phyloP scores from a whole-genome alignment of 2,113 vertebrate species.

The Nycticorax nycticorax region DNA sequence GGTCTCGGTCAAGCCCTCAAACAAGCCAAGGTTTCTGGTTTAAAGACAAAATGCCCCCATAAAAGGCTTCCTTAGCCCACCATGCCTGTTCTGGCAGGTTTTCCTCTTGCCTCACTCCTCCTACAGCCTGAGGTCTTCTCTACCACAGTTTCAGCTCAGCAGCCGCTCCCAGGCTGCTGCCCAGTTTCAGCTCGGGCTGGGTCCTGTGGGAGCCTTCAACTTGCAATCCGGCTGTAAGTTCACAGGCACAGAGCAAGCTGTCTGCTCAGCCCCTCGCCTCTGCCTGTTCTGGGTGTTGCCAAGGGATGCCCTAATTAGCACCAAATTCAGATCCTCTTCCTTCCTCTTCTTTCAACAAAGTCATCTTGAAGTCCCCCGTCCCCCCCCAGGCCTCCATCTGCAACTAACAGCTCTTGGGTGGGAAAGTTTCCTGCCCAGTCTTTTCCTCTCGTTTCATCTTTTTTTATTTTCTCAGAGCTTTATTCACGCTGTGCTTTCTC shows the following conservation, averaged over 20 bases:
- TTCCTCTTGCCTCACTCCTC: not conserved
- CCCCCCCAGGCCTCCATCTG: not conserved
- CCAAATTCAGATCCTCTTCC: not conserved
- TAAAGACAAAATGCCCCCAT: not conserved
- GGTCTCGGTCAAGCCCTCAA: not conserved
- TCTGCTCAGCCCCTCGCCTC: not conserved
- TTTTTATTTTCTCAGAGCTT: not conserved
- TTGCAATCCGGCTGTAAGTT: accelerated
- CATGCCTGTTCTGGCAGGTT: not conserved
- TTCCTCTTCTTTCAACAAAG: not conserved
- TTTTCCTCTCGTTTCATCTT: not conserved
- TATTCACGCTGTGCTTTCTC: not conserved
- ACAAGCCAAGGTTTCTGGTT: not conserved
- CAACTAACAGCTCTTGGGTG: not conserved
- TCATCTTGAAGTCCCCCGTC: not conserved
- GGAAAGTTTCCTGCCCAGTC: not conserved
- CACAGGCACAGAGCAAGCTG: not conserved
- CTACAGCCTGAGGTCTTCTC: not conserved
- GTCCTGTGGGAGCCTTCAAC: accelerated
- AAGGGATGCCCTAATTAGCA: not conserved
- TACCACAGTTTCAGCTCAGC: not conserved
- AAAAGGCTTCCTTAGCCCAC: not conserved
- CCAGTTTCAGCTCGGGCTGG: not conserved
- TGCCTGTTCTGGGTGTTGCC: not conserved
- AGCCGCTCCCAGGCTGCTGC: not conserved